Conservation (phyloP, 2,113 vertebrate species). For the Bubo bubo region DNA sequence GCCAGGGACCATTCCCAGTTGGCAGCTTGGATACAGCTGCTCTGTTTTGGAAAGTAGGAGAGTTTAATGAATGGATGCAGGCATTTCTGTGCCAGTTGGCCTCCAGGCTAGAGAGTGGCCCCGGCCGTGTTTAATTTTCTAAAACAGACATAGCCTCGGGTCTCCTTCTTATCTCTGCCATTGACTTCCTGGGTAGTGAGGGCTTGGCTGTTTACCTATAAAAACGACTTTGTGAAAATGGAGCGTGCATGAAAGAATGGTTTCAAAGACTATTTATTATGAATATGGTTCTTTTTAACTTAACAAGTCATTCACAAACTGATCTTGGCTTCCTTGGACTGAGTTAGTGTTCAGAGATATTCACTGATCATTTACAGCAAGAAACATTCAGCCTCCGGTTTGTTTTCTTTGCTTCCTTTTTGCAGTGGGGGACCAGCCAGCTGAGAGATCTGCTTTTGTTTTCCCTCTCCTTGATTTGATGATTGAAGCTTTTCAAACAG, state of each 20-base stretch:
- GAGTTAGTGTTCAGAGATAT: constrained; percentile 20
- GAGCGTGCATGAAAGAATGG: not conserved
- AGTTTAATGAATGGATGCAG: constrained; percentile 49
- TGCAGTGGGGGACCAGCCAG: not conserved
- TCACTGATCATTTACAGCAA: constrained; percentile 50
- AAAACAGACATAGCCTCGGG: constrained; percentile 36
- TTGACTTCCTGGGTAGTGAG: constrained; percentile 30
- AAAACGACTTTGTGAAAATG: constrained; percentile 34
- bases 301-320: constrained; percentile 45
- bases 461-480: constrained; percentile 44
- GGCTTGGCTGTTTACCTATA: constrained; percentile 35
- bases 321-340: constrained; percentile 26
- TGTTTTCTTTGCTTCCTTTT: constrained; percentile 61
- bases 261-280: constrained; percentile 55
- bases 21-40: constrained; percentile 22
- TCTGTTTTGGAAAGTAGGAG: constrained; percentile 47
- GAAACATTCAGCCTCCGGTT: constrained; percentile 26
- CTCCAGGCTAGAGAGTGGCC: not conserved
- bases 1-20: constrained; percentile 29
- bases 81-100: constrained; percentile 50
- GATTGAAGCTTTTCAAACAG: constrained; percentile 66
- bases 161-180: constrained; percentile 49
- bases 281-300: constrained; percentile 41
- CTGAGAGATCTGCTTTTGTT: constrained; percentile 65
- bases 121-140: not conserved